These are phyloP conservation scores for Micromys minutus DNA, from an alignment of 2,113 vertebrate genomes.

Conservation along the genomic window DNA sequence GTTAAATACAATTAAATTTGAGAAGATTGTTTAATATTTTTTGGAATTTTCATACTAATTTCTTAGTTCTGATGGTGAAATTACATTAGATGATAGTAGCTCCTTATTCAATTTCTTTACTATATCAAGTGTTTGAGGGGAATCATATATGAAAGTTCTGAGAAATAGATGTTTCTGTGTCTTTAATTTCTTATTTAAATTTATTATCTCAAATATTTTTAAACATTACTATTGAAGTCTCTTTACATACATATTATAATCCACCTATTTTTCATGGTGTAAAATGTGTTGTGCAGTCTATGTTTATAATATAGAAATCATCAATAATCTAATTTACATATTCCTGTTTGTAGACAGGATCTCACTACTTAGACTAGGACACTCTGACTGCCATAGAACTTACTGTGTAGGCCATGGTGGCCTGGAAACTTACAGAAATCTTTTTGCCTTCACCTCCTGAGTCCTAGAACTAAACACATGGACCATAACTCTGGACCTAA, in stretches of 20 bases:
- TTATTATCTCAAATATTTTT: neutral
- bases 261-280: neutral
- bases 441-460: too few species aligned
- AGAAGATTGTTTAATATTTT: neutral
- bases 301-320: neutral
- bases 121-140: neutral
- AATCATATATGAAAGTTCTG: neutral
- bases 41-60: neutral
- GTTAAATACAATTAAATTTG: neutral
- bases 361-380: too few species aligned
- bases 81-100: accelerated
- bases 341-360: neutral
- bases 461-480: too few species aligned
- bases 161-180: neutral
- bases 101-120: neutral
- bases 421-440: too few species aligned
- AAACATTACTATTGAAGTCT: neutral
- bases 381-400: too few species aligned
- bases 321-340: neutral
- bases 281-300: neutral
- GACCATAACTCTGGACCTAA: neutral
- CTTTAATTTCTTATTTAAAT: neutral
- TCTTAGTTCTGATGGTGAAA: neutral
- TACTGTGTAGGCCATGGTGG: too few species aligned
- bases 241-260: neutral